Base-by-base conservation (phyloP, 2,113 vertebrate genomes). In the Oryzias melastigma region DNA sequence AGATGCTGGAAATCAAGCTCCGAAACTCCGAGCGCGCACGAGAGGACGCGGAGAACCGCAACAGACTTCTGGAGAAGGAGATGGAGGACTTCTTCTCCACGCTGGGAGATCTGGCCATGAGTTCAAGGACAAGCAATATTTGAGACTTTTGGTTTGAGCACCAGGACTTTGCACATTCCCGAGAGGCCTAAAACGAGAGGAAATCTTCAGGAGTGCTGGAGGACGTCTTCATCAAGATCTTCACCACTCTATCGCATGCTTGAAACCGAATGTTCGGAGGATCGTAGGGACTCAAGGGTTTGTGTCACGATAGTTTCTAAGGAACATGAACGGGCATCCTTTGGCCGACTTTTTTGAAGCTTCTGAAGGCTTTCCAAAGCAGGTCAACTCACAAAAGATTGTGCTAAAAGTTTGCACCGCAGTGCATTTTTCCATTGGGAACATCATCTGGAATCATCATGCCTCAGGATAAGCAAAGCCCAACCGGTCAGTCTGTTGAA, bases 41-140 rank as follows among this genome's bases (percentile, higher is more conserved):
- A 0, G 92, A 95, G 68, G 95, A 98, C 0, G 96, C 95, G 0
- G 95, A 97, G 81, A 93, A 92, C 58, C 93, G 96, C 43, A 98
- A 98, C 85, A 88, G 78, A 15, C 92, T 97, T 16, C 88, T 98
- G 58, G 96, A 98, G 88, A 93, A 90, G 67, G 96, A 98, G 73
- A 98, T 98, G 96, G 96, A 98, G 80, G 93, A 95, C 46, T 98
- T 98, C 74, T 98, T 98, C 61, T 91, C 93, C 35, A 96, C 96
- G 0, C 83, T 98, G 53, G 96, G 95, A 14, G 94, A 91, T 78
- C 83, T 97, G 71, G 94, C 94, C 52, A 75, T 86, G 44, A 92
- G 90, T 47, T 73, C 82, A 25, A 91, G 63, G 80, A 92, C 85
- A 22, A 77, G 91, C 65, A 75, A 92, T 73, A 87, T 87, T 41